Percentiles rank a stretch among this genome's conserved stretches.
These are phyloP conservation scores for Tolmerus cingulatus DNA, from an alignment of 2,888 invertebrate species.

Conservation along the genomic window DNA sequence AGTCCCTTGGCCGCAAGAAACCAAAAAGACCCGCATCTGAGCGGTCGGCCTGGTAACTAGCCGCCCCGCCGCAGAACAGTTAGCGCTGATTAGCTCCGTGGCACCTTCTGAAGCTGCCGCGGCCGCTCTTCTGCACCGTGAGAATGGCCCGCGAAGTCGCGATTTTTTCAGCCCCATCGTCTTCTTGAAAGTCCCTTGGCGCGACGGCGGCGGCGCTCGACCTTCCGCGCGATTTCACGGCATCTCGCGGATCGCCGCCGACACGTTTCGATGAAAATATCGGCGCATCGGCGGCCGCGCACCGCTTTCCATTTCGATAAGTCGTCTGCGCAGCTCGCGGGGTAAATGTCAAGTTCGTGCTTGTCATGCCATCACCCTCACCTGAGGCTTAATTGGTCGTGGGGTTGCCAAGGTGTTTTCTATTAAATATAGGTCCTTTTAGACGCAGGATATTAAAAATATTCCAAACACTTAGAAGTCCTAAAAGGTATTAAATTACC, in stretches of 20 bases:
- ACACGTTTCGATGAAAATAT: constrained; percentile 15
- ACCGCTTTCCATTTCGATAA: constrained; percentile 15
- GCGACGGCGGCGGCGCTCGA: neutral
- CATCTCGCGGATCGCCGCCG: neutral
- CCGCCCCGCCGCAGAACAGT: neutral
- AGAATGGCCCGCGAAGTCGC: neutral
- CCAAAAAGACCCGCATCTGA: neutral
- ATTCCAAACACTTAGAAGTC: too few species aligned
- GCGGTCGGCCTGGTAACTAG: neutral
- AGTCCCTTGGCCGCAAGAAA: neutral
- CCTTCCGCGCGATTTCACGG: neutral
- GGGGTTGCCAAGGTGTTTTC: neutral
- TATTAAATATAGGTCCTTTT: too few species aligned
- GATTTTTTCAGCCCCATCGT: neutral
- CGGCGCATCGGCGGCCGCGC: neutral
- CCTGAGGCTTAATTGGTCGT: neutral
- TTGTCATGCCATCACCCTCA: neutral
- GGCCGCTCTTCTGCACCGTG: neutral
- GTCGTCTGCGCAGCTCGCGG: neutral
- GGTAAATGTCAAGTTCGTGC: constrained; percentile 11
- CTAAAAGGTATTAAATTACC: too few species aligned
- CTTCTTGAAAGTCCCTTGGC: neutral
- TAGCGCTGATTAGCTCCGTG: constrained; percentile 27
- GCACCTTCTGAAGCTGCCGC: constrained; percentile 18
- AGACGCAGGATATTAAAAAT: too few species aligned